Base-by-base conservation (phyloP, 2,888 invertebrate genomes). In the Psylliodes chrysocephalus region DNA sequence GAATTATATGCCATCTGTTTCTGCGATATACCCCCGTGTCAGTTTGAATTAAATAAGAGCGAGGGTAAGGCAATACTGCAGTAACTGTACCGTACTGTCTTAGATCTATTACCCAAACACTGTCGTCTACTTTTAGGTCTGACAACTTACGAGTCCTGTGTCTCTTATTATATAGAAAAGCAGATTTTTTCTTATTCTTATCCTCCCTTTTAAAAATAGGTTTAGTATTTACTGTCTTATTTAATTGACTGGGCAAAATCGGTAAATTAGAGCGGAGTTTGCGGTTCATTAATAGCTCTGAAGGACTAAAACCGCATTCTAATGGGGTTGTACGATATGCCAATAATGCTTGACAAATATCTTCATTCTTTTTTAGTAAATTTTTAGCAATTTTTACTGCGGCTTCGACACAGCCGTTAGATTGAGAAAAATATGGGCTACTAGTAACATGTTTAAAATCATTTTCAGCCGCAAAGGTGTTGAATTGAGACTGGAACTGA, bases 361-460 rank as follows among this genome's bases (percentile, higher is more conserved):
- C 49, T 10, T 60, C 42, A 19, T 60, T 64, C 28, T 64, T 55
- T 30, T 63, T 64, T 8, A 63, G 10, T 10, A 63, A 47, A 6
- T 28, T 12, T 35, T 60, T 64, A 17, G 63, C 60, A 6, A 38
- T 46, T 55, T 63, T 55, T 2, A 64, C 60, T n/a, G 60, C 53
- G 1, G 56, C 38, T 18, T 61, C 56, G 1, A 64, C 42, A 19
- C 42, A 18, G 2, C 64, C 64, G 30, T 64, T 64, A 12, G 56
- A 64, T 12, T 60, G 49, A 2, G 64, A 8, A 56, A 49, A 64
- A 47, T 70, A 56, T 17, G 71, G 69, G 5, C 69, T 72, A 25
- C 72, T 54, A 14, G 64, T 62, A n/a, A 64, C 25, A 12, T 55
- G 55, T 14, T 18, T 47, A 62, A 64, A 64, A 7, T 64, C 22